Conservation (phyloP, 2,888 invertebrate genomes). For the Orthosia gracilis region DNA sequence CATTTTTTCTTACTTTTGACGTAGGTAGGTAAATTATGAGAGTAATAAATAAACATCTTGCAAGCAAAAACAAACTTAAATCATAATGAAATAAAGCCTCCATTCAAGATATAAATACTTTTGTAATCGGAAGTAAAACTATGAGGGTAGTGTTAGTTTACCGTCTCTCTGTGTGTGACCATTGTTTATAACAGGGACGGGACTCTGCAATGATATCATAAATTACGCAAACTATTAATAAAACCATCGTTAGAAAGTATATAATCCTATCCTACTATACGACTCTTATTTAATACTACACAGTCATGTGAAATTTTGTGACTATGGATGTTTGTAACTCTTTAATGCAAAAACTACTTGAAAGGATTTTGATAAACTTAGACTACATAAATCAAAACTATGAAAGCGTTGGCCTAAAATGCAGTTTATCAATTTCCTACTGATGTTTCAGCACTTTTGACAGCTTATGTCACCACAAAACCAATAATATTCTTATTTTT, state of each 20-base stretch:
- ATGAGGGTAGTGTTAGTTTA: constrained; percentile 75
- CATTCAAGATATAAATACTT: neutral
- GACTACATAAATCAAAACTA: too few species aligned
- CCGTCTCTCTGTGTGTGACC: constrained; percentile 67
- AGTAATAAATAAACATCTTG: constrained; percentile 59
- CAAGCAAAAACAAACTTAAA: constrained; percentile 16
- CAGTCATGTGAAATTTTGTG: too few species aligned
- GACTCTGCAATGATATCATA: constrained; percentile 33
- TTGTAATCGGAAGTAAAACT: constrained; percentile 46
- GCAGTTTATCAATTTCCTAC: neutral
- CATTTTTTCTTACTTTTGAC: constrained; percentile 13
- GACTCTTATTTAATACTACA: too few species aligned
- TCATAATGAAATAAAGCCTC: neutral
- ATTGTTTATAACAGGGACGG: constrained; percentile 60
- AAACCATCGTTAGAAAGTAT: neutral
- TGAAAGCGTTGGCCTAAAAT: too few species aligned
- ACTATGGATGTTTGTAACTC: too few species aligned
- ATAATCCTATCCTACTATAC: too few species aligned
- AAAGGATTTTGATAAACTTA: too few species aligned
- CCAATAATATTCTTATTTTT: neutral
- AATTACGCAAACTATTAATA: constrained; percentile 31
- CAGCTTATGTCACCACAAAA: neutral
- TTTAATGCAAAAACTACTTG: too few species aligned
- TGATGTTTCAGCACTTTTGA: neutral
- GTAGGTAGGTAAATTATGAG: constrained; percentile 61